Conservation (phyloP, 2,113 vertebrate species). For the Ammodytes marinus region DNA sequence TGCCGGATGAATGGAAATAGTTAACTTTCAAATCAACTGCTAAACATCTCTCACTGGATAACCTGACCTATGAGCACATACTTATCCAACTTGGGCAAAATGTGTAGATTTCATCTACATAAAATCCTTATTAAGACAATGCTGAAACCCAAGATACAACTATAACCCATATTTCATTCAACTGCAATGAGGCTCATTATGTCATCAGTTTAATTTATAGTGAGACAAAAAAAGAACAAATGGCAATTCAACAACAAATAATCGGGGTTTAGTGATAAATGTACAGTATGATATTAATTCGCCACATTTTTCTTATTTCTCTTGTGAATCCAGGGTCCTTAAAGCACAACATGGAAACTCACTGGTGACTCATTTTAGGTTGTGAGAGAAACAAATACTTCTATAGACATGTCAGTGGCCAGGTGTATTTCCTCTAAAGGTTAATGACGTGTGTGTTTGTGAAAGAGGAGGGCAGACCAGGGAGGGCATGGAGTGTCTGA, state of each 20-base stretch:
- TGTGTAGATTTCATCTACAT: background rate
- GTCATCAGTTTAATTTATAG: slow-evolving; percentile 22
- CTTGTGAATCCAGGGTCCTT: background rate
- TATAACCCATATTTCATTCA: background rate
- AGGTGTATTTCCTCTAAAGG: slow-evolving; percentile 2
- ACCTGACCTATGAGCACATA: slow-evolving; percentile 18
- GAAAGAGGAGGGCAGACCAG: slow-evolving; percentile 45
- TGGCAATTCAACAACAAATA: background rate
- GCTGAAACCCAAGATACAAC: background rate
- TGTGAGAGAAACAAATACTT: background rate
- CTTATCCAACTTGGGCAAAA: background rate
- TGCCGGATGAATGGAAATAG: slow-evolving; percentile 29
- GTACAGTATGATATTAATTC: background rate
- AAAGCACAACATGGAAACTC: slow-evolving; percentile 6
- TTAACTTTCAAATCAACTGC: slow-evolving; percentile 3
- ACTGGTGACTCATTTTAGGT: background rate
- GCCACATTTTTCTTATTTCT: background rate
- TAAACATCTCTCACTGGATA: background rate
- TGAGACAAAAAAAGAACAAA: background rate
- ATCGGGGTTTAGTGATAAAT: background rate
- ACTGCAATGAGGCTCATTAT: background rate
- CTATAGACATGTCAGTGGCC: background rate
- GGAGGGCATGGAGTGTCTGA: slow-evolving; percentile 72
- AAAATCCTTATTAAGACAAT: background rate
- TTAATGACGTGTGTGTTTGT: slow-evolving; percentile 21